Evolutionary conservation across 1,140 invertebrate genomes (phyloP).

Genomic region (Drosophila parvula): DNA sequence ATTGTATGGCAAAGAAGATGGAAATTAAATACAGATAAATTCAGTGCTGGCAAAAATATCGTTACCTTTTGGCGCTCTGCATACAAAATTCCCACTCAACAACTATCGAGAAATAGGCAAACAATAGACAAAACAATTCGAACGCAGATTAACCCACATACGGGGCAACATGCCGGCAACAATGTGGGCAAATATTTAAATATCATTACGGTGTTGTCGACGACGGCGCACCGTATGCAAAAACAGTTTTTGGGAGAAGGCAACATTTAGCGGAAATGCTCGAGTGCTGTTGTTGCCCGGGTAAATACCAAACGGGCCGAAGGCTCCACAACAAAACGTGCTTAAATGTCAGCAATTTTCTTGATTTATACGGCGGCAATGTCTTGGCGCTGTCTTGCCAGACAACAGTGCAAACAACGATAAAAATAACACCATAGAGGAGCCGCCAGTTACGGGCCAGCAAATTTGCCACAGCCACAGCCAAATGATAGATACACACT

Average conservation of each 20-base stretch:
- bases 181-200: constrained; percentile 78
- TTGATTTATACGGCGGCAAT: constrained; percentile 78
- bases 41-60: background rate
- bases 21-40: background rate
- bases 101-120: constrained; percentile 36
- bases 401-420: constrained; percentile 67
- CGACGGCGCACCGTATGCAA: constrained; percentile 31
- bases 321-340: constrained; percentile 72
- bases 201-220: constrained; percentile 68
- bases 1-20: no score
- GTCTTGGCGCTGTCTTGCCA: constrained; percentile 70
- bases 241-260: constrained; percentile 61
- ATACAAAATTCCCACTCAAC: constrained; percentile 1
- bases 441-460: constrained; percentile 29
- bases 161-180: constrained; percentile 59
- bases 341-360: constrained; percentile 82
- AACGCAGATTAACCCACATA: constrained; percentile 79
- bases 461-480: constrained; percentile 52
- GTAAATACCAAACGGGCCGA: constrained; percentile 61
- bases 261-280: constrained; percentile 75
- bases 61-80: background rate
- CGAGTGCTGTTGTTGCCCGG: constrained; percentile 60
- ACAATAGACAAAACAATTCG: constrained; percentile 72
- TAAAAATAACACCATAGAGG: constrained; percentile 42
- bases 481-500: constrained; percentile 76